These are phyloP conservation scores for Apteryx owenii DNA, from an alignment of 2,113 vertebrate species.

Conservation along the genomic window DNA sequence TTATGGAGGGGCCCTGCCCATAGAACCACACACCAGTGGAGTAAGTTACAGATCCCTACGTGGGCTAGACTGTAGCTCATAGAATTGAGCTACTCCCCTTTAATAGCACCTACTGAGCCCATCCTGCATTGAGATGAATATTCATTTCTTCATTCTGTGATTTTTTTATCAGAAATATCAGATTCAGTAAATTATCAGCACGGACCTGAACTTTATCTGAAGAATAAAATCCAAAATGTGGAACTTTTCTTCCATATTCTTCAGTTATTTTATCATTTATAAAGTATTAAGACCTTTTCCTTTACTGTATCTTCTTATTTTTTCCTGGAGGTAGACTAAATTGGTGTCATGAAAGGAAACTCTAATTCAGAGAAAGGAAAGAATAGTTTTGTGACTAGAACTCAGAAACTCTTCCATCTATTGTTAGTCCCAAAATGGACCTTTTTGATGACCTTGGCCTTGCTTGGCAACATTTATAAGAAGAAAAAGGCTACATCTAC, in stretches of 20 bases:
- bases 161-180: background rate
- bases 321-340: background rate
- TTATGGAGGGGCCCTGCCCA: background rate
- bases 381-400: background rate
- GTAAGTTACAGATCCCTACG: background rate
- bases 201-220: background rate
- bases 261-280: background rate
- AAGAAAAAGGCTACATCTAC: background rate
- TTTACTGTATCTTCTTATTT: background rate
- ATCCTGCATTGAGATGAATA: background rate
- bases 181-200: background rate
- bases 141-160: background rate
- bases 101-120: background rate
- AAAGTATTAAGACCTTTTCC: background rate
- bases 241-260: background rate
- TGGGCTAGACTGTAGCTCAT: background rate
- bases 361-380: background rate
- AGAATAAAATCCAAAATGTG: background rate
- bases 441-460: background rate
- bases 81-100: background rate
- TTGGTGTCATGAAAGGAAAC: background rate
- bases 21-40: background rate
- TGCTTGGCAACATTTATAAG: background rate
- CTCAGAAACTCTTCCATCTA: background rate
- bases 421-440: background rate